These are phyloP conservation scores for Condylura cristata DNA, from an alignment of 2,113 vertebrate genomes.

Conservation along the genomic window DNA sequence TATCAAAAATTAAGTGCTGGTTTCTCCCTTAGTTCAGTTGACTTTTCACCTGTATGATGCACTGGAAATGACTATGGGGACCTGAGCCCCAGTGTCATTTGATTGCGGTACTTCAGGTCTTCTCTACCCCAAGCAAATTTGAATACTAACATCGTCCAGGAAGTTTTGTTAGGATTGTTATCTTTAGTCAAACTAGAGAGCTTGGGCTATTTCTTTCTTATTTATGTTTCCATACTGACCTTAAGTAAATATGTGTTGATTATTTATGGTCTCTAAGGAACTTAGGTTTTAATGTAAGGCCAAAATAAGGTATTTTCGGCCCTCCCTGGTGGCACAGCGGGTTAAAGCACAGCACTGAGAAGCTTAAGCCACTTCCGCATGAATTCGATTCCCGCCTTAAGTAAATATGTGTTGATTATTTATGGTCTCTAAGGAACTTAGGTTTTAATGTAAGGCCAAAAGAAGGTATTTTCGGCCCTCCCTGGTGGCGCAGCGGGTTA, in stretches of 20 bases:
- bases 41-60: neutral
- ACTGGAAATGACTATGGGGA: neutral
- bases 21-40: constrained; percentile 15
- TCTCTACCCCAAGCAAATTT: neutral
- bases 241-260: neutral
- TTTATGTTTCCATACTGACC: neutral
- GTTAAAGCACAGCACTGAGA: too few species aligned
- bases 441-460: too few species aligned
- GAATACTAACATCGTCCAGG: neutral
- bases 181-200: neutral
- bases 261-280: constrained; percentile 20
- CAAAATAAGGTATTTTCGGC: neutral
- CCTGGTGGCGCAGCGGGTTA: too few species aligned
- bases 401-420: too few species aligned
- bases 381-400: too few species aligned
- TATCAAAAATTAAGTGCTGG: neutral
- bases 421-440: too few species aligned
- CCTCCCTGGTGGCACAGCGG: too few species aligned
- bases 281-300: neutral
- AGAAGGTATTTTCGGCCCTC: too few species aligned
- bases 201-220: neutral
- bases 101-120: neutral
- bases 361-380: too few species aligned
- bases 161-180: neutral
- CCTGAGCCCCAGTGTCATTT: neutral